Evolutionary conservation across 2,797 vertebrate genomes (phyloP), one percentile per base, ranked within the genome.

Genomic region (Sebastes reedi): DNA sequence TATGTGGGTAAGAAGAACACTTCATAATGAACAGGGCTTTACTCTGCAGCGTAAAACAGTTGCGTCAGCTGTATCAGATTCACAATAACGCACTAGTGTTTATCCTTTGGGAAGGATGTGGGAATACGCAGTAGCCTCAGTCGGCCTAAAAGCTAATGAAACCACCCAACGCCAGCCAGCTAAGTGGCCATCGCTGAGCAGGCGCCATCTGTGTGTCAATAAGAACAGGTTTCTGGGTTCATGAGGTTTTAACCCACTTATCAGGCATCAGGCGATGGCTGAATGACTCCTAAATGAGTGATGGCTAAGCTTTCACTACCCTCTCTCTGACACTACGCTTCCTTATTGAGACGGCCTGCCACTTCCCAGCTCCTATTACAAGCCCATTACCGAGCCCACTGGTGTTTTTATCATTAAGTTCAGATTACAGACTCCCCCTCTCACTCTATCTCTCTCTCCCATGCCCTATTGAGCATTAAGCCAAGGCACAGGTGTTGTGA

Each of bases 1-100:
- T 98, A 98, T 77, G 98, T 99, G 71, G 99, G 99, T 99, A 95
- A 95, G 97, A 95, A 95, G 97, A 30, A 81, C 25, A 6, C n/a
- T 42, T 72, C 5, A 22, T 22, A n/a, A 76, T n/a, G 16, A 75
- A 30, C 58, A 1, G n/a, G 18, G 7, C 20, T 66, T 32, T 5
- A 61, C 59, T 62, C n/a, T 61, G 34, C 24, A 5, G 58, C 3
- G 10, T 69, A 13, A 72, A 82, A 75, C 60, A 24, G 62, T 66
- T 30, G 12, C 3, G 2, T 64, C 22, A 32, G 72, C 69, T 80
- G 75, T 76, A 84, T 86, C 58, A 5, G 13, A 59, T 84, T 55
- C 5, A 84, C 59, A 62, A 22, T 66, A 74, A 39, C 54, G 46
- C 77, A 68, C 80, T 74, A 74, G 71, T 59, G 75, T 69, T 76